These are phyloP conservation scores for Zaprionus davidi DNA, from an alignment of 1,140 invertebrate species.

Conservation along the genomic window DNA sequence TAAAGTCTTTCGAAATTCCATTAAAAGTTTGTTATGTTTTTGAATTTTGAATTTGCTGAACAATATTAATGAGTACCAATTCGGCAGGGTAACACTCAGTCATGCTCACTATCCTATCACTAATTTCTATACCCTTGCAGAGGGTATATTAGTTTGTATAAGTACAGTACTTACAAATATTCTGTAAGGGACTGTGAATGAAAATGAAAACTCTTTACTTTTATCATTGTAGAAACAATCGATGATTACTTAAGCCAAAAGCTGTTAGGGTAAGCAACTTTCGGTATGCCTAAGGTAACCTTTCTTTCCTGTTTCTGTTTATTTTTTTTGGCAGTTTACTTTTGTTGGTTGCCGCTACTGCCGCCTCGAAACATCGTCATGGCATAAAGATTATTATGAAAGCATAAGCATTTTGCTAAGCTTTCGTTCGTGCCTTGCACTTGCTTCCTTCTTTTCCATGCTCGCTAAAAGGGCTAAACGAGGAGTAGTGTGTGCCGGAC, in stretches of 20 bases:
- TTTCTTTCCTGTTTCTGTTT: constrained; percentile 25
- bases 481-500: constrained; percentile 10
- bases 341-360: constrained; percentile 40
- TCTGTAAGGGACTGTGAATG: too few species aligned
- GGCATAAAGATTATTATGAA: constrained; percentile 81
- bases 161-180: too few species aligned
- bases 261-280: too few species aligned
- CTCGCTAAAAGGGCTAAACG: constrained; percentile 33
- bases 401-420: constrained; percentile 79
- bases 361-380: constrained; percentile 45
- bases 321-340: constrained; percentile 20
- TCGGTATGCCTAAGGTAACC: too few species aligned
- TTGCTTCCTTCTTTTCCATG: constrained; percentile 14
- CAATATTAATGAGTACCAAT: neutral
- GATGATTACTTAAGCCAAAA: too few species aligned
- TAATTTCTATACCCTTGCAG: constrained; percentile 1
- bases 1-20: neutral
- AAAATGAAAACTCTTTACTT: too few species aligned
- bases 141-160: too few species aligned
- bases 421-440: constrained; percentile 47
- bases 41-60: neutral
- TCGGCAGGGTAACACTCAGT: neutral
- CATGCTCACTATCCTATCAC: neutral
- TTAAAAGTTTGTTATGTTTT: neutral
- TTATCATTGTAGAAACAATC: too few species aligned